phyloP scores from a whole-genome alignment of 2,888 invertebrate genomes.

The Venusia cambrica region DNA sequence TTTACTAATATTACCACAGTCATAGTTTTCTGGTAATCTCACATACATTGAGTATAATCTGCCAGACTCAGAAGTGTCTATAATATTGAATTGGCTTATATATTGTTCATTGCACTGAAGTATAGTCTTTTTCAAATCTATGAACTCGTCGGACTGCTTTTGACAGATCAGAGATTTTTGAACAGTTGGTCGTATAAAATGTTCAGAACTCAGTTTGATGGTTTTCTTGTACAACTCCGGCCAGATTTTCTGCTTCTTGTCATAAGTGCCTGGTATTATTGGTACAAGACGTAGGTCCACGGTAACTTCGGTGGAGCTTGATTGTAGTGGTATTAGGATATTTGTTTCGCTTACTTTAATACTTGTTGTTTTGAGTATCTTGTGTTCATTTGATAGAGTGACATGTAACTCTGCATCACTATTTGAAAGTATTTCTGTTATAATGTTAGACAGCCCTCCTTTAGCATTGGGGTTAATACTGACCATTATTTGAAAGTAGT shows the following conservation, averaged over 20 bases:
- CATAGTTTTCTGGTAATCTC: conserved; percentile 48
- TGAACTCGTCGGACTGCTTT: conserved; percentile 38
- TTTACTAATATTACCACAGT: conserved; percentile 30
- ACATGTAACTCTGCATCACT: conserved; percentile 43
- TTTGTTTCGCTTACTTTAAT: conserved; percentile 46
- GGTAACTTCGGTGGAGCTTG: conserved; percentile 36
- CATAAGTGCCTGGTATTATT: conserved; percentile 51
- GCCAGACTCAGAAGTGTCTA: conserved; percentile 24
- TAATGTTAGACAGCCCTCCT: conserved; percentile 20
- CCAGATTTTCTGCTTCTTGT: conserved; percentile 51
- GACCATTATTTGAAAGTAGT: conserved; percentile 41
- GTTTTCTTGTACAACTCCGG: conserved; percentile 46
- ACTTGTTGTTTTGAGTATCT: conserved; percentile 49
- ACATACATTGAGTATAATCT: conserved; percentile 40
- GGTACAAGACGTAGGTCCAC: conserved; percentile 49
- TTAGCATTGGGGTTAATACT: conserved; percentile 32
- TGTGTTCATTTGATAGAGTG: conserved; percentile 39
- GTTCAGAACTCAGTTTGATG: conserved; percentile 46
- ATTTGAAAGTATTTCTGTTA: conserved; percentile 35
- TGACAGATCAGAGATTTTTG: conserved; percentile 26
- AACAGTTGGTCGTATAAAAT: conserved; percentile 49
- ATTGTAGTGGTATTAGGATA: conserved; percentile 46
- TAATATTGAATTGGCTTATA: conserved; percentile 45
- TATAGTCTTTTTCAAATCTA: conserved; percentile 42
- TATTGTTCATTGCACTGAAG: conserved; percentile 35